phyloP scores from a whole-genome alignment of 2,113 vertebrate genomes.

The Psammodynastes pulverulentus region DNA sequence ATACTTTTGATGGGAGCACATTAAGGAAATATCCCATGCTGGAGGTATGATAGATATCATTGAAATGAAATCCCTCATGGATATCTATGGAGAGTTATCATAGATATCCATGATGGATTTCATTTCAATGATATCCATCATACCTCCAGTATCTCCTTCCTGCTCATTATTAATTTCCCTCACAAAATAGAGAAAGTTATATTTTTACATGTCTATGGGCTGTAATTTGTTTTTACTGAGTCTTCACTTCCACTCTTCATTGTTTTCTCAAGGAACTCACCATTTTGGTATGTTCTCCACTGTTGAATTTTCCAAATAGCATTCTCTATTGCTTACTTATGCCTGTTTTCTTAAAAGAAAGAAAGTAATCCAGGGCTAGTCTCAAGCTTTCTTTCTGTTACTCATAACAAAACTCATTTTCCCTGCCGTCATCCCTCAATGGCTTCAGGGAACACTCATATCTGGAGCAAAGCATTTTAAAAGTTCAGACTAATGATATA shows the following conservation, averaged over 20 bases:
- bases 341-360: background rate
- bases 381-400: background rate
- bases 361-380: background rate
- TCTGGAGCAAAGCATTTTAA: conserved; percentile 32
- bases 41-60: too few species aligned
- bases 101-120: background rate
- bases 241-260: background rate
- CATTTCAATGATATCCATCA: background rate
- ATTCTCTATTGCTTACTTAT: background rate
- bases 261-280: background rate
- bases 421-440: conserved; percentile 10
- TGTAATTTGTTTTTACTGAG: background rate
- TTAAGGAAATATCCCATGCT: too few species aligned
- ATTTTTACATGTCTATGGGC: background rate
- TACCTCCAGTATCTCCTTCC: background rate
- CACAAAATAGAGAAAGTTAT: background rate
- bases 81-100: too few species aligned
- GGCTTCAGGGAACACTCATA: conserved; percentile 34
- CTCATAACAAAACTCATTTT: conserved; percentile 44
- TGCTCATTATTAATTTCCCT: background rate
- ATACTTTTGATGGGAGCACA: background rate
- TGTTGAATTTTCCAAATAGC: background rate
- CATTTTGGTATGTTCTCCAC: background rate
- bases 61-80: too few species aligned
- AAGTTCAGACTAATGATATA: conserved; percentile 48